A percentile compares a stretch with the other conserved stretches of the same genome.
Conservation (phyloP, 2,113 vertebrate species). For the Calidris pygmaea region DNA sequence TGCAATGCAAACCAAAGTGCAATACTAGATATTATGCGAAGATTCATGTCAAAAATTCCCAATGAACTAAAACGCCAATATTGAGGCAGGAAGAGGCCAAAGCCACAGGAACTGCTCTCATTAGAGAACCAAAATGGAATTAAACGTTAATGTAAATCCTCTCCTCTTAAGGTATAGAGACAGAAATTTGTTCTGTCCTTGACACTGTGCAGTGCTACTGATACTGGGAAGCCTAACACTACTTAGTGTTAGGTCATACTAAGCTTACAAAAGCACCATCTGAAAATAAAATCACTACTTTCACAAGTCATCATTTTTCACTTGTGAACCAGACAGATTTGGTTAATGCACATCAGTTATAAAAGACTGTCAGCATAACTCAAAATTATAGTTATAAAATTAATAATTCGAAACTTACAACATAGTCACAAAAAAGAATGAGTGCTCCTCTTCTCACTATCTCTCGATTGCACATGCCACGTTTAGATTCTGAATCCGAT, state of each 20-base stretch:
- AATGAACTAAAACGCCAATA: not conserved
- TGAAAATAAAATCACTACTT: not conserved
- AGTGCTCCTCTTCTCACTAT: conserved; percentile 92
- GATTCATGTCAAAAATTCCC: not conserved
- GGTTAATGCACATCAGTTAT: not conserved
- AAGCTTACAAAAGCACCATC: not conserved
- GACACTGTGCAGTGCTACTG: not conserved
- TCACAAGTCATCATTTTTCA: not conserved
- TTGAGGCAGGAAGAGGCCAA: not conserved
- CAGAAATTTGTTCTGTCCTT: not conserved
- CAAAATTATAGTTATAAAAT: not conserved
- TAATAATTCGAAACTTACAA: conserved; percentile 79
- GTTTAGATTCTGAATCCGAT: conserved; percentile 69
- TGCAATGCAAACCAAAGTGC: not conserved
- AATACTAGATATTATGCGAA: not conserved
- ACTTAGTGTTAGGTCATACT: not conserved
- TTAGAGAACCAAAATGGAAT: not conserved
- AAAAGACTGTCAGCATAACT: not conserved
- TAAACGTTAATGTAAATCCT: not conserved
- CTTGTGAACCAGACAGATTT: not conserved
- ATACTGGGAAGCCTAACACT: not conserved
- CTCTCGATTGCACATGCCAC: conserved; percentile 90
- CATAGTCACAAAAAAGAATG: conserved; percentile 97
- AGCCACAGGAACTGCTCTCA: not conserved
- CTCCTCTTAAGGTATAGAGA: not conserved